Conservation (phyloP, 2,888 invertebrate genomes). For the Synergus laeviventris region DNA sequence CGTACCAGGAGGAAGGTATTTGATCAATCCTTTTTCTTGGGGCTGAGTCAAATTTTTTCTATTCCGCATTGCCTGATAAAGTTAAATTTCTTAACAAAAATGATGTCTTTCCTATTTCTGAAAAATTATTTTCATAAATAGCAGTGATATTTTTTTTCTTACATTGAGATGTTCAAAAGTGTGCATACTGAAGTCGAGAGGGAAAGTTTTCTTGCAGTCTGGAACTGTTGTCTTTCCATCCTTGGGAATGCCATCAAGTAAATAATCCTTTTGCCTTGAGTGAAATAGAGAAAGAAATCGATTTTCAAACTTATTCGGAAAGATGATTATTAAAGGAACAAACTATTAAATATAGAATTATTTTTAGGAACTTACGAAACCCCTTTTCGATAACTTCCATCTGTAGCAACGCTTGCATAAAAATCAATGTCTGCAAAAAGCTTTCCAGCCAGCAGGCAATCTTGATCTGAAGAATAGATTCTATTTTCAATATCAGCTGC, state of each 20-base stretch:
- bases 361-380: slow-evolving; percentile 68
- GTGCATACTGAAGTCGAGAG: slow-evolving; percentile 80
- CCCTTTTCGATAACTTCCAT: slow-evolving; percentile 78
- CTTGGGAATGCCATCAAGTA: slow-evolving; percentile 65
- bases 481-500: slow-evolving; percentile 81
- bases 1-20: slow-evolving; percentile 71
- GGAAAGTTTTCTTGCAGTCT: slow-evolving; percentile 81
- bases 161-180: slow-evolving; percentile 82
- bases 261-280: slow-evolving; percentile 59
- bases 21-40: slow-evolving; percentile 78
- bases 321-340: neutral
- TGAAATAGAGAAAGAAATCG: neutral
- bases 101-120: neutral
- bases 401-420: slow-evolving; percentile 80
- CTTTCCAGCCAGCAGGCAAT: slow-evolving; percentile 82
- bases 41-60: slow-evolving; percentile 77
- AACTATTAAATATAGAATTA: neutral
- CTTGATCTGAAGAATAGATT: slow-evolving; percentile 80
- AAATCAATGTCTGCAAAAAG: slow-evolving; percentile 83
- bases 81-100: slow-evolving; percentile 22
- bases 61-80: slow-evolving; percentile 77
- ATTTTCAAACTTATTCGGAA: too few relatives aligned
- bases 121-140: slow-evolving; percentile 15
- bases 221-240: slow-evolving; percentile 76
- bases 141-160: slow-evolving; percentile 50